Percentiles rank a stretch among this genome's conserved stretches.
Conservation (phyloP, 2,113 vertebrate genomes). For the Triplophysa siluroides region DNA sequence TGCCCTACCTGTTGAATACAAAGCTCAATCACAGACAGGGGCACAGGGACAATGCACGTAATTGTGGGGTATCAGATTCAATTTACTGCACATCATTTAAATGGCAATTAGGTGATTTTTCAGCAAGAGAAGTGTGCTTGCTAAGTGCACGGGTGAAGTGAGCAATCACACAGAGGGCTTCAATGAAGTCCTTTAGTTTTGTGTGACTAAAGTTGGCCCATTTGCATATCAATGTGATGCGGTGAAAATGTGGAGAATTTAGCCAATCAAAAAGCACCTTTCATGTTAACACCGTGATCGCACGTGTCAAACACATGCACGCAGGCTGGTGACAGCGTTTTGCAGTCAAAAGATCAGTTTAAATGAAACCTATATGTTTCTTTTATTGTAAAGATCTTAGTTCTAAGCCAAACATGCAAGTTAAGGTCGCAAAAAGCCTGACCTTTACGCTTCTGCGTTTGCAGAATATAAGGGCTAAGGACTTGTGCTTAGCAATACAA, state of each 20-base stretch:
- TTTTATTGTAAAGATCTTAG: background rate
- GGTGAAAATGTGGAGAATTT: constrained; percentile 23
- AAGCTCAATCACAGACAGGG: constrained; percentile 27
- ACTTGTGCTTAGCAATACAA: constrained; percentile 28
- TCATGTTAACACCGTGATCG: constrained; percentile 19
- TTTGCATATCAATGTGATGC: constrained; percentile 37
- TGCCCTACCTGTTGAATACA: constrained; percentile 30
- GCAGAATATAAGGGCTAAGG: constrained; percentile 5
- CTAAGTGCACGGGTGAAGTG: constrained; percentile 32
- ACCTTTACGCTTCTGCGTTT: constrained; percentile 3
- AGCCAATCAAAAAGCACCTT: constrained; percentile 25
- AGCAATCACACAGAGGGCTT: constrained; percentile 30
- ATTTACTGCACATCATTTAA: constrained; percentile 36
- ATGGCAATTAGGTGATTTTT: constrained; percentile 41
- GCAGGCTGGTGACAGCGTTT: background rate
- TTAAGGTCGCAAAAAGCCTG: constrained; percentile 10
- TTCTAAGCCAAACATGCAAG: background rate
- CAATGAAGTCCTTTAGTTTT: constrained; percentile 27
- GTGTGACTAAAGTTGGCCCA: constrained; percentile 25
- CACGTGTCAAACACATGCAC: background rate
- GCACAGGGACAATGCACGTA: background rate
- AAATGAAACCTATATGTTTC: background rate
- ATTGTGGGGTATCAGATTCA: constrained; percentile 35
- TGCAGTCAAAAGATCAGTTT: background rate
- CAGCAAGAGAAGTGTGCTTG: background rate